Conservation (phyloP, 2,797 vertebrate genomes). For the Parauchenoglanis punctatus region DNA sequence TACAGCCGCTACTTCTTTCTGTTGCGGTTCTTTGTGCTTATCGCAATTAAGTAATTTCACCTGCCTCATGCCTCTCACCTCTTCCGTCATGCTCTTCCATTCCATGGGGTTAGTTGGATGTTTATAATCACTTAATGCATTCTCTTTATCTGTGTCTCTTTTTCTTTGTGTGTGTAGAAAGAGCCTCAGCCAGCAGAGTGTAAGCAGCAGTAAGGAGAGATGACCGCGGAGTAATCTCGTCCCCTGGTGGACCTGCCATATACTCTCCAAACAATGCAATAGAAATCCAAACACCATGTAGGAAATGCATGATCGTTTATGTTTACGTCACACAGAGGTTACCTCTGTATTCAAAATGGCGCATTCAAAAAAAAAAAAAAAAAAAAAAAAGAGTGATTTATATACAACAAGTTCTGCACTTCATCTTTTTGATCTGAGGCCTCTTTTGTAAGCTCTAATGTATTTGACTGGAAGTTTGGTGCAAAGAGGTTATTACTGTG, state of each 20-base stretch:
- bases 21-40: constrained; percentile 7
- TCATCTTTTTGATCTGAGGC: constrained; percentile 23
- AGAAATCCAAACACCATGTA: constrained; percentile 78
- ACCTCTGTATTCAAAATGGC: constrained; percentile 54
- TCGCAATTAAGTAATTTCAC: background rate
- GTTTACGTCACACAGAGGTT: constrained; percentile 58
- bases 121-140: constrained; percentile 8
- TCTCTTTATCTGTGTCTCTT: background rate
- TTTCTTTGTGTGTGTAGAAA: constrained; percentile 21
- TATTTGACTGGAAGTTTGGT: constrained; percentile 42
- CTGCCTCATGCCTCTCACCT: background rate
- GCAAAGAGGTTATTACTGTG: background rate
- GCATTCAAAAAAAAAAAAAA: constrained; percentile 39
- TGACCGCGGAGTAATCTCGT: constrained; percentile 61
- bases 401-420: constrained; percentile 13
- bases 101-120: background rate
- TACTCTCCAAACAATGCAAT: constrained; percentile 78
- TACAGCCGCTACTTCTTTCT: constrained; percentile 25
- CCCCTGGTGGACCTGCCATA: constrained; percentile 57
- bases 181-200: constrained; percentile 93
- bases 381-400: constrained; percentile 10
- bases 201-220: constrained; percentile 92
- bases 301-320: constrained; percentile 83
- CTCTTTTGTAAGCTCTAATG: constrained; percentile 34
- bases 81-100: background rate